Evolutionary conservation across 1,140 invertebrate genomes (phyloP).

Genomic region (Drosophila prosaltans): DNA sequence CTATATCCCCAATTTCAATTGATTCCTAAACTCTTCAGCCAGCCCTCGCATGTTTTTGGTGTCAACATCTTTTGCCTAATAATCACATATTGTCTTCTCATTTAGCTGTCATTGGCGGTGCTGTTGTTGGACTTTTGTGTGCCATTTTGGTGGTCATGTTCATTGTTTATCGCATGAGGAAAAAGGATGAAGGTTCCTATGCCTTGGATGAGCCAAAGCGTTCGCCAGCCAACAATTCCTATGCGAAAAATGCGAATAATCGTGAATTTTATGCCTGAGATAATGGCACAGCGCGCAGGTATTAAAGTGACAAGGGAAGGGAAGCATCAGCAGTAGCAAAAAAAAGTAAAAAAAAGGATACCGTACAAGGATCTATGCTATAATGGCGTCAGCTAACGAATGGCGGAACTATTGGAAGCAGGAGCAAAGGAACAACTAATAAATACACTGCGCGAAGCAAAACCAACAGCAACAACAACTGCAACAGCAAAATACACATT

Average conservation of each 20-base stretch:
- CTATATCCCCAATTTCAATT: too few species aligned
- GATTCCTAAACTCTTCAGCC: neutral
- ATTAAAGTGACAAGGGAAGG: constrained; percentile 25
- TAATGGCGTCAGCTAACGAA: constrained; percentile 4
- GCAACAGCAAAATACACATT: constrained; percentile 49
- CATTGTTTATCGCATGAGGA: constrained; percentile 99
- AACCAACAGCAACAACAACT: constrained; percentile 42
- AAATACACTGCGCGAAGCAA: constrained; percentile 70
- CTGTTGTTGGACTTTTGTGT: constrained; percentile 97
- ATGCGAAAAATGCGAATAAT: constrained; percentile 94
- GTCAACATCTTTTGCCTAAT: neutral
- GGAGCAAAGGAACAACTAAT: constrained; percentile 45
- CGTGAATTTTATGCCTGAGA: constrained; percentile 97
- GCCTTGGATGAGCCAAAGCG: constrained; percentile 98
- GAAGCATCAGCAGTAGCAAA: constrained; percentile 4
- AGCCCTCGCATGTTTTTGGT: neutral
- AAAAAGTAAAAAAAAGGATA: constrained; percentile 17
- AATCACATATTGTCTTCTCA: neutral
- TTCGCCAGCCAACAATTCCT: constrained; percentile 94
- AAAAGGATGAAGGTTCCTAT: constrained; percentile 99
- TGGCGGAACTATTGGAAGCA: neutral
- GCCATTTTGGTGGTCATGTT: constrained; percentile 99
- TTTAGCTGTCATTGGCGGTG: constrained; percentile 98
- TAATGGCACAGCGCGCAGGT: constrained; percentile 81
- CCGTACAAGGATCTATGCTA: constrained; percentile 26